phyloP scores from a whole-genome alignment of 2,888 invertebrate genomes.

The Belgica antarctica region DNA sequence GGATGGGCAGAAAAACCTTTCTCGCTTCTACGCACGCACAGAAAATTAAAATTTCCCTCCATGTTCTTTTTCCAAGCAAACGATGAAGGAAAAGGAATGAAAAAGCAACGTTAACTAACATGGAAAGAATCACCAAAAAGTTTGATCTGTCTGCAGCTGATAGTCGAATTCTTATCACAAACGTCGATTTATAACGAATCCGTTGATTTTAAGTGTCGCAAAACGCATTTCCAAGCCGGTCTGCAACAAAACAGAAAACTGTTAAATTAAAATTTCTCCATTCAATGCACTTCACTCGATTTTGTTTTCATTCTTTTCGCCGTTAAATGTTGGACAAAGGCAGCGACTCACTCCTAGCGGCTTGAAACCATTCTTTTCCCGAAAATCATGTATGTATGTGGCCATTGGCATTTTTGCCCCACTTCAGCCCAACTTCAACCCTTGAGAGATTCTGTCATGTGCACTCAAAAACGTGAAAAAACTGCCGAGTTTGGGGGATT shows the following conservation, averaged over 20 bases:
- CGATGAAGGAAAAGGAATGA: background rate
- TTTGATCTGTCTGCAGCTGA: too few relatives aligned
- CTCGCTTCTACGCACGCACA: constrained; percentile 42
- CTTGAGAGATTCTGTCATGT: constrained; percentile 32
- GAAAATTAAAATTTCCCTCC: constrained; percentile 36
- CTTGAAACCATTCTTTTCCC: background rate
- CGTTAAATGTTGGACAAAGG: background rate
- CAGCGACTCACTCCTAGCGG: background rate
- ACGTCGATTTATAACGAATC: too few relatives aligned
- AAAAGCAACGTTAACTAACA: constrained; percentile 3
- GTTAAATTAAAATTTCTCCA: too few relatives aligned
- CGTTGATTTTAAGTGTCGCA: too few relatives aligned
- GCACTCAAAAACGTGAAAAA: constrained; percentile 23
- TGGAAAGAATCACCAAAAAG: background rate
- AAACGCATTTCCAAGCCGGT: background rate
- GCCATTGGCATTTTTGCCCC: background rate
- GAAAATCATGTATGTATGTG: constrained; percentile 34
- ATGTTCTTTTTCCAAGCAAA: constrained; percentile 1
- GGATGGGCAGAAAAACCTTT: too few relatives aligned
- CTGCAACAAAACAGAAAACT: background rate
- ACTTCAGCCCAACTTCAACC: background rate
- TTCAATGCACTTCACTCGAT: too few relatives aligned
- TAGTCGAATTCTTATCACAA: too few relatives aligned
- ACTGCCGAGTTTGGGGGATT: too few relatives aligned
- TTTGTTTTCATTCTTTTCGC: background rate